Evolutionary conservation across 2,797 vertebrate species (phyloP).

Genomic region (Onychomys leucogaster): DNA sequence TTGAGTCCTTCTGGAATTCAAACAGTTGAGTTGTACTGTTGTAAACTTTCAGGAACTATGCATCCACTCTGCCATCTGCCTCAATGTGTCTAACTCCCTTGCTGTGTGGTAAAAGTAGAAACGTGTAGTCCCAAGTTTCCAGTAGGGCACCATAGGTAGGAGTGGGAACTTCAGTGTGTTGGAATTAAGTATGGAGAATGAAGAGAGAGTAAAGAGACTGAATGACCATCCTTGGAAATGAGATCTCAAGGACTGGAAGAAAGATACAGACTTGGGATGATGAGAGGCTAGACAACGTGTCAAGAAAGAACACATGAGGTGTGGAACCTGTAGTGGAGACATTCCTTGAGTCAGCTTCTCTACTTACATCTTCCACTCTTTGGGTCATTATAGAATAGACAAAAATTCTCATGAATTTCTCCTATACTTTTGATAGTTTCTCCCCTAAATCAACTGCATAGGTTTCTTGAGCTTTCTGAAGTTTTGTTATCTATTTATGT

Average conservation of each 20-base stretch:
- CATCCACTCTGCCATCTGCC: neutral
- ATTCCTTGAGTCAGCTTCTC: neutral
- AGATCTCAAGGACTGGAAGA: neutral
- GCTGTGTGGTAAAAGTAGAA: neutral
- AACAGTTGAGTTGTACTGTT: neutral
- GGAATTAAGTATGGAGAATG: neutral
- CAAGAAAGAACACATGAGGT: neutral
- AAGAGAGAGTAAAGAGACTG: neutral
- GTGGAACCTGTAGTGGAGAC: neutral
- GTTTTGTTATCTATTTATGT: neutral
- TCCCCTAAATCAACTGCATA: neutral
- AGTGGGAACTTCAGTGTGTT: neutral
- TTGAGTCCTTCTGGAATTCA: too few species aligned
- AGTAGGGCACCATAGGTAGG: neutral
- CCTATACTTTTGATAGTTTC: neutral
- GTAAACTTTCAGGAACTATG: neutral
- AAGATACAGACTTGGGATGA: neutral
- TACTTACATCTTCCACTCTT: neutral
- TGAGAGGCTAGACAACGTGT: neutral
- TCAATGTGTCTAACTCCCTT: neutral
- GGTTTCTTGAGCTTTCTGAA: neutral
- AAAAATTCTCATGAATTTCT: neutral
- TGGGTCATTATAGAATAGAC: neutral
- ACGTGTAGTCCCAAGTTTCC: neutral
- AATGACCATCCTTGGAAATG: neutral